These are phyloP conservation scores for Macroglossus sobrinus DNA, from an alignment of 2,113 vertebrate species.

Conservation along the genomic window DNA sequence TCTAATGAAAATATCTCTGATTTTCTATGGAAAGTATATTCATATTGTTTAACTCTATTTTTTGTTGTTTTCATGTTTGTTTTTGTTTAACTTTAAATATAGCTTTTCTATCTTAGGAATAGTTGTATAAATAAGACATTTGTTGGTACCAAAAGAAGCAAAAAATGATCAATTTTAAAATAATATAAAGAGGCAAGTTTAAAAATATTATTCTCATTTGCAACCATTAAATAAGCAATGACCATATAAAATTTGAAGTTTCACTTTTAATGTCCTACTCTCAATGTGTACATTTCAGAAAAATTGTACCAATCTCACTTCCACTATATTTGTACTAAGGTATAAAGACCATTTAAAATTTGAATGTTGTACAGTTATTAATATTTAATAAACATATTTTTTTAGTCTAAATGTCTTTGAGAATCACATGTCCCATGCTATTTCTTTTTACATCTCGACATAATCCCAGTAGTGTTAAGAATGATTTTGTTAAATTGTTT, in stretches of 20 bases:
- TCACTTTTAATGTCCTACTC: neutral
- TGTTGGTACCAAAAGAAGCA: neutral
- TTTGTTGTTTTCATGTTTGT: too few species aligned
- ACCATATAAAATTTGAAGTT: neutral
- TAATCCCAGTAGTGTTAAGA: conserved; percentile 68
- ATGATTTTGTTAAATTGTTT: conserved; percentile 71
- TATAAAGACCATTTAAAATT: conserved; percentile 46
- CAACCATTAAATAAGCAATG: neutral
- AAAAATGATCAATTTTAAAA: conserved; percentile 15
- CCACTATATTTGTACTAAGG: neutral
- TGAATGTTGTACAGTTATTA: conserved; percentile 57
- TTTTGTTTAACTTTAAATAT: neutral
- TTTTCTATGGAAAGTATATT: neutral
- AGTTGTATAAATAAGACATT: neutral
- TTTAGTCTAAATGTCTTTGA: conserved; percentile 75
- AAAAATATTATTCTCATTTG: neutral
- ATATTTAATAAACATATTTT: conserved; percentile 73
- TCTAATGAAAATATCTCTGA: neutral
- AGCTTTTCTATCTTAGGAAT: neutral
- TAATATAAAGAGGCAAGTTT: neutral
- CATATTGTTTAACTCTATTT: neutral
- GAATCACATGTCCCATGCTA: conserved; percentile 47
- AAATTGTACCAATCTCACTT: neutral
- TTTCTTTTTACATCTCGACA: conserved; percentile 60
- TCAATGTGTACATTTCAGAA: neutral